Conservation (phyloP, 2,888 invertebrate species). For the Eupithecia exiguata region DNA sequence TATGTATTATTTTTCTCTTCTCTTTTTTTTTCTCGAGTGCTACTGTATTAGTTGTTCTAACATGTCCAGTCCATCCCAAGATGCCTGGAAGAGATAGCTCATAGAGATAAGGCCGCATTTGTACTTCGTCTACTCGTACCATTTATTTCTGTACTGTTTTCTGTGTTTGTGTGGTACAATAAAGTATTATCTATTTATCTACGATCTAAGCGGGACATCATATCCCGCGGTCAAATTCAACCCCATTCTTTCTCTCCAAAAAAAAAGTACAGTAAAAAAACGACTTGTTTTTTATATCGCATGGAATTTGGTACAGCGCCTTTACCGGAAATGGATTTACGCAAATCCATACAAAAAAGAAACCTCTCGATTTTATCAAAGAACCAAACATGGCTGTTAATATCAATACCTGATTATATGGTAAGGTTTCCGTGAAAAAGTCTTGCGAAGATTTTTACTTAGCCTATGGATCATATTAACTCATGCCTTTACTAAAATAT, state of each 20-base stretch:
- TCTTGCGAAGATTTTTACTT: background rate
- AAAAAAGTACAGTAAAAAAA: too few relatives aligned
- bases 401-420: background rate
- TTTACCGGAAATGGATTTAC: background rate
- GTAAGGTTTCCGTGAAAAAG: background rate
- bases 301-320: background rate
- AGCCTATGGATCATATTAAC: background rate
- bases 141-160: too few relatives aligned
- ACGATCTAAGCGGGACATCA: background rate
- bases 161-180: too few relatives aligned
- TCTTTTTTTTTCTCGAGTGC: background rate
- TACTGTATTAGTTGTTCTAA: too few relatives aligned
- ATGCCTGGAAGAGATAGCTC: too few relatives aligned
- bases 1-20: too few relatives aligned
- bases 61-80: too few relatives aligned
- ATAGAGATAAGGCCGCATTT: too few relatives aligned
- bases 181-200: too few relatives aligned
- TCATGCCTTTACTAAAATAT: background rate
- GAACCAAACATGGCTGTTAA: background rate
- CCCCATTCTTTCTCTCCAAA: background rate
- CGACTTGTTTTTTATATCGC: too few relatives aligned
- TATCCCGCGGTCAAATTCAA: background rate
- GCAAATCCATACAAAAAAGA: background rate
- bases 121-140: too few relatives aligned
- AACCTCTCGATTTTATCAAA: background rate